Evolutionary conservation across 2,113 vertebrate genomes (phyloP), one percentile per base, ranked within the genome.

Genomic region (Siphamia tubifer): DNA sequence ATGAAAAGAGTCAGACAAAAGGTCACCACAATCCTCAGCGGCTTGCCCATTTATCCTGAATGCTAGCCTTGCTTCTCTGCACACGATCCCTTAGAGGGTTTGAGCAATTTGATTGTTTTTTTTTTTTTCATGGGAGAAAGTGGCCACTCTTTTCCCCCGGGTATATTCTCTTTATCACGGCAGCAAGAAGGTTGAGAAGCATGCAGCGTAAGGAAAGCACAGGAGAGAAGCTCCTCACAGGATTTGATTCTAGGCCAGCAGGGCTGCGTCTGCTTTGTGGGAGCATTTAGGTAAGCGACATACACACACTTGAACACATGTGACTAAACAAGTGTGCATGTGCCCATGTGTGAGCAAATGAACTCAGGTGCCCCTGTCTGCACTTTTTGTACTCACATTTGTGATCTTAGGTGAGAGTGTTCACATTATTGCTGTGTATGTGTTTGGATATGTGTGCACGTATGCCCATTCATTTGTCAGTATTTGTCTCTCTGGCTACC

Each of bases 1-100:
- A 80, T 79, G 56, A 85, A 89, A 79, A 83, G 67, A 81, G 73
- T 78, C 73, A 74, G 27, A 83, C 64, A 78, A 85, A 86, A 87
- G 82, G 75, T 85, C 72, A 77, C 30, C 43, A 58, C 51, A 49
- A 44, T 78, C 68, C 56, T 77, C 49, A 44, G 69, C 21, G 20
- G 55, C 43, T 34, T 27, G 63, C 39, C 66, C 35, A 58, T 62
- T 74, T 58, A 66, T 62, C 32, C 72, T 77, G 71, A 77, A 78
- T 51, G 36, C 35, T 60, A 27, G 55, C 35, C 42, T 55, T 35
- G 48, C 58, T 77, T n/a, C 55, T 60, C 36, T 20, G 2, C 47
- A 53, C 31, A 43, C 42, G 38, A 25, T 56, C 73, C 52, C 74
- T 68, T 8, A 15, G 55, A 69, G 56, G 55, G 19, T 25, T 0